Conservation (phyloP, 2,888 invertebrate species). For the Xylota segnis region DNA sequence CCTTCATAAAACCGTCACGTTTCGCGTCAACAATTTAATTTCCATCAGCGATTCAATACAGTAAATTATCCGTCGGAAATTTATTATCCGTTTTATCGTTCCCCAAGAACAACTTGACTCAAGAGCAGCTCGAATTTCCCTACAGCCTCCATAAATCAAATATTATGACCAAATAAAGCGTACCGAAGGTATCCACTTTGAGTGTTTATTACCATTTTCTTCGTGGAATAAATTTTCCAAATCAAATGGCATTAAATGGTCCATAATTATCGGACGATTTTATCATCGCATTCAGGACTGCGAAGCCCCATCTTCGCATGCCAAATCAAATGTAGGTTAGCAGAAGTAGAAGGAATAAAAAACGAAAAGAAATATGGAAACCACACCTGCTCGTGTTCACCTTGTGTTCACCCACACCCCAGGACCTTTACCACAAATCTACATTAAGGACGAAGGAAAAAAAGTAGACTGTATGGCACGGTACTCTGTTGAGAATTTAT, state of each 20-base stretch:
- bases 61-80: slow-evolving; percentile 28
- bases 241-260: slow-evolving; percentile 57
- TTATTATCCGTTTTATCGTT: slow-evolving; percentile 44
- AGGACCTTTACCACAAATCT: background rate
- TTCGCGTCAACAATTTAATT: slow-evolving; percentile 37
- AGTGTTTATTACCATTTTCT: slow-evolving; percentile 37
- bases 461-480: slow-evolving; percentile 3
- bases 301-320: background rate
- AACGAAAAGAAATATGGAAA: slow-evolving; percentile 14
- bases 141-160: slow-evolving; percentile 28
- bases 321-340: slow-evolving; percentile 8
- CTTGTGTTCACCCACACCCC: background rate
- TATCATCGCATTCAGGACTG: background rate
- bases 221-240: slow-evolving; percentile 47
- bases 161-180: slow-evolving; percentile 46
- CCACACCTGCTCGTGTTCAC: slow-evolving; percentile 16
- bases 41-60: slow-evolving; percentile 32
- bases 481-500: slow-evolving; percentile 37
- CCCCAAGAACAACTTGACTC: background rate
- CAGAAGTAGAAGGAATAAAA: background rate
- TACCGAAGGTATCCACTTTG: slow-evolving; percentile 31
- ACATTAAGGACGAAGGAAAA: background rate
- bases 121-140: slow-evolving; percentile 21
- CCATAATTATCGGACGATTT: slow-evolving; percentile 50
- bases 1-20: slow-evolving; percentile 4